Evolutionary conservation across 2,888 invertebrate genomes (phyloP).

Genomic region (Scaptomyza polygonia): DNA sequence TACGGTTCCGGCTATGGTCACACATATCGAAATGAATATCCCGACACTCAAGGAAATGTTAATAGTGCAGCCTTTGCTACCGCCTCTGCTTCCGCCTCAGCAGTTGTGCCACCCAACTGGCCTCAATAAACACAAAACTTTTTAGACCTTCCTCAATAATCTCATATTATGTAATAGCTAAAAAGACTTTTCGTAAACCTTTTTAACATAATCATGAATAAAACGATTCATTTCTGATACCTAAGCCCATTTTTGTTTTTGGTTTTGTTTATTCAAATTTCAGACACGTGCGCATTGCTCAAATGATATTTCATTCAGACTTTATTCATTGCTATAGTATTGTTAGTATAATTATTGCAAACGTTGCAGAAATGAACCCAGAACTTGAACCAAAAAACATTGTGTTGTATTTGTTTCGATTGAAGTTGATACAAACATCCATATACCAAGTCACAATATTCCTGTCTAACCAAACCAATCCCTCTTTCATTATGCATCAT

Average conservation of each 20-base stretch:
- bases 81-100: slow-evolving; percentile 4
- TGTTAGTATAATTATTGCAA: not conserved
- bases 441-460: no score
- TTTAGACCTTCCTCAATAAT: slow-evolving; percentile 2
- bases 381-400: no score
- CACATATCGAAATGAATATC: not conserved
- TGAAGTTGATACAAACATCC: no score
- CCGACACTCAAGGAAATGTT: not conserved
- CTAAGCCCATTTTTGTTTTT: not conserved
- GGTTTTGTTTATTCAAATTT: not conserved
- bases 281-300: not conserved
- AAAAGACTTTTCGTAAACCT: slow-evolving; percentile 4
- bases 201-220: not conserved
- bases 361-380: no score
- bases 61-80: not conserved
- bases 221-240: not conserved
- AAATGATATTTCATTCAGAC: not conserved
- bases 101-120: slow-evolving; percentile 12
- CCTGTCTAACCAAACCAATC: no score
- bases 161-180: not conserved
- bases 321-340: no score
- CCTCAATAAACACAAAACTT: not conserved
- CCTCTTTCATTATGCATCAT: not conserved
- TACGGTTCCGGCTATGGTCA: slow-evolving; percentile 11
- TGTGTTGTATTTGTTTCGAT: no score